Evolutionary conservation across 2,888 invertebrate genomes (phyloP).

Genomic region (Drosophila kambysellisi): DNA sequence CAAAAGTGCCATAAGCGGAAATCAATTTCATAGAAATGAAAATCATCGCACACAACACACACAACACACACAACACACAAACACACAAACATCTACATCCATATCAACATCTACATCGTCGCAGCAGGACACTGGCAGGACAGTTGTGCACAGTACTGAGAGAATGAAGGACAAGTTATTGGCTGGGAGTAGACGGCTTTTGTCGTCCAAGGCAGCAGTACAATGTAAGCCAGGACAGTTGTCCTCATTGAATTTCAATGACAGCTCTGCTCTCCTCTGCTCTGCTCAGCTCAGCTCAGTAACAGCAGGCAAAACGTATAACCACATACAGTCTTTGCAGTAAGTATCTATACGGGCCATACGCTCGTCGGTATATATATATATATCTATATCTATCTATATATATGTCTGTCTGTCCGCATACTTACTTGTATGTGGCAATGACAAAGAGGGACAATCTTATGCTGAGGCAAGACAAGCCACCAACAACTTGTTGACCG

Average conservation of each 20-base stretch:
- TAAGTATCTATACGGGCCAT: slow-evolving; percentile 29
- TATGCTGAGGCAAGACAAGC: slow-evolving; percentile 26
- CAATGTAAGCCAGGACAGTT: slow-evolving; percentile 59
- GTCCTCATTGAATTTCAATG: slow-evolving; percentile 78
- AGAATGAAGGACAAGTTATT: slow-evolving; percentile 66
- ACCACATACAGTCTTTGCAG: slow-evolving; percentile 33
- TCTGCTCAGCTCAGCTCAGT: slow-evolving; percentile 26
- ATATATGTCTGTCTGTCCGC: background rate
- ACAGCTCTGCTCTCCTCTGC: slow-evolving; percentile 30
- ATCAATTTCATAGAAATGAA: slow-evolving; percentile 72
- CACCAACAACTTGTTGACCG: slow-evolving; percentile 74
- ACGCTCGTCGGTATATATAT: slow-evolving; percentile 27
- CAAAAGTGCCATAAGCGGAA: slow-evolving; percentile 80
- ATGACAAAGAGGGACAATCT: slow-evolving; percentile 57
- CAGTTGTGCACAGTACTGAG: slow-evolving; percentile 42
- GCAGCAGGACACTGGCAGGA: slow-evolving; percentile 29
- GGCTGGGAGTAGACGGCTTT: slow-evolving; percentile 57
- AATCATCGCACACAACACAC: slow-evolving; percentile 48
- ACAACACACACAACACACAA: slow-evolving; percentile 13
- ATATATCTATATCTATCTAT: background rate
- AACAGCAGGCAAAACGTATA: slow-evolving; percentile 23
- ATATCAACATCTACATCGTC: background rate
- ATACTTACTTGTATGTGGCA: slow-evolving; percentile 34
- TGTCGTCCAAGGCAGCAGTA: slow-evolving; percentile 55
- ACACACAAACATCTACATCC: slow-evolving; percentile 20